A percentile compares a stretch with the other conserved stretches of the same genome.
Evolutionary conservation across 2,888 invertebrate species (phyloP).

Genomic region (Schrankia costaestrigalis): DNA sequence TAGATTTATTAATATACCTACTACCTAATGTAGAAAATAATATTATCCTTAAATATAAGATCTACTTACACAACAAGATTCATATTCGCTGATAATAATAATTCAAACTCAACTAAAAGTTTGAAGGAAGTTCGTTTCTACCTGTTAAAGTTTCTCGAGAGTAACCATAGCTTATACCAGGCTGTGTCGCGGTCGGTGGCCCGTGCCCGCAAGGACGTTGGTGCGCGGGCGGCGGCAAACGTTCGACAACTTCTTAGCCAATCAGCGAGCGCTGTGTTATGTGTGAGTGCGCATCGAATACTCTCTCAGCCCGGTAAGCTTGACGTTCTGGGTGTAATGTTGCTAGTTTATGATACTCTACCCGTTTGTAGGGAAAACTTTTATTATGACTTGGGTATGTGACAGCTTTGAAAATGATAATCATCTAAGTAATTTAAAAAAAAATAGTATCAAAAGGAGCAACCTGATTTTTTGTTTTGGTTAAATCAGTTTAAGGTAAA

Average conservation of each 20-base stretch:
- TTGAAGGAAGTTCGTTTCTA: constrained; percentile 28
- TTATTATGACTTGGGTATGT: no score
- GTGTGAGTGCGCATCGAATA: constrained; percentile 41
- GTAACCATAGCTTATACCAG: constrained; percentile 40
- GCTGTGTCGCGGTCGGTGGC: constrained; percentile 67
- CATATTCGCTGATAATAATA: constrained; percentile 6
- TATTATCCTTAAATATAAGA: neutral
- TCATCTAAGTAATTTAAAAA: no score
- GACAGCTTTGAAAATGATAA: no score
- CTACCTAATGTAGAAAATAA: neutral
- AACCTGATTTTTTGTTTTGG: no score
- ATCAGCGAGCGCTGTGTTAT: constrained; percentile 28
- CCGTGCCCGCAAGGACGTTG: constrained; percentile 75
- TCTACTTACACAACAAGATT: neutral
- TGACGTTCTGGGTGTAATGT: constrained; percentile 41
- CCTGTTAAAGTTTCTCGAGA: constrained; percentile 37
- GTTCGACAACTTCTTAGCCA: constrained; percentile 55
- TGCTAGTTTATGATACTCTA: no score
- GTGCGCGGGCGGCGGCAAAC: constrained; percentile 71
- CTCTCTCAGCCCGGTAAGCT: constrained; percentile 40
- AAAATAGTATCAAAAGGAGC: no score
- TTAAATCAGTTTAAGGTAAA: no score
- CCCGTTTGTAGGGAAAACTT: no score
- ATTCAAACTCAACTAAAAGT: constrained; percentile 11
- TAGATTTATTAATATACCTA: no score